Conservation (phyloP, 1,140 invertebrate genomes). For the Lerema accius region DNA sequence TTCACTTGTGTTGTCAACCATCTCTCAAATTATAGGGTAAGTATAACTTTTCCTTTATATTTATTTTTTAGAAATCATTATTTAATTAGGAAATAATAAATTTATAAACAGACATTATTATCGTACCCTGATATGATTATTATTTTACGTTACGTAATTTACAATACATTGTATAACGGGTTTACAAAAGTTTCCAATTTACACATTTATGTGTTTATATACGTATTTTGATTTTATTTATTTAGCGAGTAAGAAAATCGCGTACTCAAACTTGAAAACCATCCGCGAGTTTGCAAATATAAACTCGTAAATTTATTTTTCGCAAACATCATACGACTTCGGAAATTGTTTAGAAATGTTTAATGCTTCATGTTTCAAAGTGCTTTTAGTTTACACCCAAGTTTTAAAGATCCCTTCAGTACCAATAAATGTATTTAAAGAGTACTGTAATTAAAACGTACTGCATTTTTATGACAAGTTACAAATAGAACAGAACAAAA, state of each 20-base stretch:
- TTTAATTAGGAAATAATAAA: too few species aligned
- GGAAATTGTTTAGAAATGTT: constrained; percentile 17
- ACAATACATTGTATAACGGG: too few species aligned
- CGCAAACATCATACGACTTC: constrained; percentile 16
- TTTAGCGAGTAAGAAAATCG: not conserved
- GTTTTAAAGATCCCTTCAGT: constrained; percentile 1
- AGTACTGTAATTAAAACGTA: too few species aligned
- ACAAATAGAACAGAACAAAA: too few species aligned
- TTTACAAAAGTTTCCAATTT: too few species aligned
- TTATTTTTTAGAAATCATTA: too few species aligned
- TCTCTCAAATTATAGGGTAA: constrained; percentile 92
- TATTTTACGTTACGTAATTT: too few species aligned
- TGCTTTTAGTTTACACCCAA: constrained; percentile 7
- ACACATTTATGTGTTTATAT: too few species aligned
- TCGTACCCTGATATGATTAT: too few species aligned
- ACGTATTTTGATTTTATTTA: not conserved
- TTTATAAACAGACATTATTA: too few species aligned
- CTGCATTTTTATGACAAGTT: too few species aligned
- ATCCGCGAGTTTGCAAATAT: constrained; percentile 13
- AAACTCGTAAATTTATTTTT: constrained; percentile 17
- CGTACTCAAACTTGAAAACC: constrained; percentile 18
- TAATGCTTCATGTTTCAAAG: constrained; percentile 12
- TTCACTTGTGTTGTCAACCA: constrained; percentile 96
- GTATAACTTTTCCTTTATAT: constrained; percentile 33
- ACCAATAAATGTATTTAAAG: not conserved